Evolutionary conservation across 2,888 invertebrate genomes (phyloP).

Genomic region (Dicranocentrus wangi): DNA sequence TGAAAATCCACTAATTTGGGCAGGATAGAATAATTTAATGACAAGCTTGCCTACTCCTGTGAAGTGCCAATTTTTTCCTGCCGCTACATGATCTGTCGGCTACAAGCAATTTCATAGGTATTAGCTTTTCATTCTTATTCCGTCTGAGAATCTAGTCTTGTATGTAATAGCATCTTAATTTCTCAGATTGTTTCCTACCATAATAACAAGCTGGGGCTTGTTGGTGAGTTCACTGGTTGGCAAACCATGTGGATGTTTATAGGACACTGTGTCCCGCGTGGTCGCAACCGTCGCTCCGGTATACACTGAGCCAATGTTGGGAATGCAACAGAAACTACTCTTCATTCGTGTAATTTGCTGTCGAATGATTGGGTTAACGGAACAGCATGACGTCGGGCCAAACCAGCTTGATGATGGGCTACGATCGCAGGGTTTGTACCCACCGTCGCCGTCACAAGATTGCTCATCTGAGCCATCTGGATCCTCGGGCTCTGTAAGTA

Average conservation of each 20-base stretch:
- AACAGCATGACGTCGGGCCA: constrained; percentile 48
- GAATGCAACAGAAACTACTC: constrained; percentile 20
- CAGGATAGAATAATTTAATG: constrained; percentile 30
- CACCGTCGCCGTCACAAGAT: no score
- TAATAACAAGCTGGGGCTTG: constrained; percentile 11
- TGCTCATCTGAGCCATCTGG: no score
- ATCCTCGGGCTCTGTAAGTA: no score
- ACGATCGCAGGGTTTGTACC: no score
- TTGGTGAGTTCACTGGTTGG: constrained; percentile 22
- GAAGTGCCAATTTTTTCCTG: constrained; percentile 31
- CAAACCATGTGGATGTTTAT: constrained; percentile 38
- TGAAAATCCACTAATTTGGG: constrained; percentile 42
- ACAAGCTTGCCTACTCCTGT: constrained; percentile 16
- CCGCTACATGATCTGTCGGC: no score
- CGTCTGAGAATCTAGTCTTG: no score
- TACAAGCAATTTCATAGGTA: no score
- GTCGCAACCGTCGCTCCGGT: constrained; percentile 23
- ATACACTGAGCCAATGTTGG: constrained; percentile 32
- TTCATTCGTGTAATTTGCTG: constrained; percentile 10
- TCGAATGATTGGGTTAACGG: constrained; percentile 25
- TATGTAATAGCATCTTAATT: no score
- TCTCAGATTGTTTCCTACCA: constrained; percentile 8
- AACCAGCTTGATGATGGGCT: no score
- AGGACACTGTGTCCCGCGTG: constrained; percentile 8
- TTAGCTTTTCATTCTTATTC: no score